These are phyloP conservation scores for Oryzias javanicus DNA, from an alignment of 2,113 vertebrate species.

Conservation along the genomic window DNA sequence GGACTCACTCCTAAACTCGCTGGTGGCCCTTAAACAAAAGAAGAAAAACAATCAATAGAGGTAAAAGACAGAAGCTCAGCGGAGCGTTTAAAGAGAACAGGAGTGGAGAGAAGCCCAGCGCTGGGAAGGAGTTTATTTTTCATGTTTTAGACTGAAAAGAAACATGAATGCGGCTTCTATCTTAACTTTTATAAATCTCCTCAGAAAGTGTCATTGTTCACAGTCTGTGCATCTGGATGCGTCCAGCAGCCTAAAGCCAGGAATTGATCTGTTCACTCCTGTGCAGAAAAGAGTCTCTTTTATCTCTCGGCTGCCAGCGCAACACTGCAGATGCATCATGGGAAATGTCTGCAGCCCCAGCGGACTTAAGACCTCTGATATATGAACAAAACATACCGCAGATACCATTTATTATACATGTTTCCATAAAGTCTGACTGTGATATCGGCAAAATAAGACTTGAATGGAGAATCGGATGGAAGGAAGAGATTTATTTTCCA, in stretches of 20 bases:
- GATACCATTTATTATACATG: constrained; percentile 69
- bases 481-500: constrained; percentile 8
- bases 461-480: constrained; percentile 47
- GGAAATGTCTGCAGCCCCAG: constrained; percentile 33
- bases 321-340: constrained; percentile 49
- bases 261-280: constrained; percentile 30
- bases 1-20: constrained; percentile 37
- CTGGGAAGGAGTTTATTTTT: constrained; percentile 25
- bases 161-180: neutral
- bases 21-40: constrained; percentile 9
- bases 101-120: too few relatives aligned
- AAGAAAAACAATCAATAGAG: constrained; percentile 10
- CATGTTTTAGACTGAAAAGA: constrained; percentile 3
- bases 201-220: neutral
- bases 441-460: constrained; percentile 36
- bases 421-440: constrained; percentile 62
- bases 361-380: constrained; percentile 46
- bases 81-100: constrained; percentile 32
- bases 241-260: constrained; percentile 3
- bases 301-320: constrained; percentile 38
- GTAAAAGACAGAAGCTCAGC: constrained; percentile 13
- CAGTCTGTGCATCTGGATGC: constrained; percentile 1
- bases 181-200: too few relatives aligned
- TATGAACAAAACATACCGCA: constrained; percentile 33
- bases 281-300: constrained; percentile 29